phyloP scores from a whole-genome alignment of 2,888 invertebrate species.

The Eupelmus urozonus region DNA sequence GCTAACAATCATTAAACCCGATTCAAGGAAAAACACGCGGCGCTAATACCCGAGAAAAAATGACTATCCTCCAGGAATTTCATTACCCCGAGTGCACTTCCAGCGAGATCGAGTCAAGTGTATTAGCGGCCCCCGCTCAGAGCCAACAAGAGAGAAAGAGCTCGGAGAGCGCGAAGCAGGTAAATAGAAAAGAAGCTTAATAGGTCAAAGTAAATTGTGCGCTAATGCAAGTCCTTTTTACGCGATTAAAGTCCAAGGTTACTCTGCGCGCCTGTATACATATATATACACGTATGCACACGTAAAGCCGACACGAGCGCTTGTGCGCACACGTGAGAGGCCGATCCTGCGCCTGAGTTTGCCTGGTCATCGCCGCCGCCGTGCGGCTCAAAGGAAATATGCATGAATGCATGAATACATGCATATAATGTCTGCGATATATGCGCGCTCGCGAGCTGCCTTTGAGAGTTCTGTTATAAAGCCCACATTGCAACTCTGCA shows the following conservation, averaged over 20 bases:
- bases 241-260: conserved; percentile 63
- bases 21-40: too few relatives aligned
- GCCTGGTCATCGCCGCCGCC: conserved; percentile 38
- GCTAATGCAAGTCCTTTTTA: conserved; percentile 59
- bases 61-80: conserved; percentile 13
- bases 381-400: conserved; percentile 44
- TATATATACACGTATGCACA: too few relatives aligned
- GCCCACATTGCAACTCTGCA: background rate
- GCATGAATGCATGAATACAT: conserved; percentile 38
- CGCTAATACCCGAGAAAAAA: too few relatives aligned
- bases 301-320: too few relatives aligned
- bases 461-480: conserved; percentile 16
- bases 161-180: conserved; percentile 34
- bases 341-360: conserved; percentile 11
- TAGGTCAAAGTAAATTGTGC: conserved; percentile 64
- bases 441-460: background rate
- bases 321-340: too few relatives aligned
- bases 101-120: conserved; percentile 22
- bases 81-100: conserved; percentile 13
- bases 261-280: conserved; percentile 33
- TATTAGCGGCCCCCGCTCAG: background rate
- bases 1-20: too few relatives aligned
- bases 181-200: conserved; percentile 58
- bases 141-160: conserved; percentile 7
- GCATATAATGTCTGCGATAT: conserved; percentile 12